A percentile compares a stretch with the other conserved stretches of the same genome.
Conservation (phyloP, 2,113 vertebrate genomes). For the Pimephales promelas region DNA sequence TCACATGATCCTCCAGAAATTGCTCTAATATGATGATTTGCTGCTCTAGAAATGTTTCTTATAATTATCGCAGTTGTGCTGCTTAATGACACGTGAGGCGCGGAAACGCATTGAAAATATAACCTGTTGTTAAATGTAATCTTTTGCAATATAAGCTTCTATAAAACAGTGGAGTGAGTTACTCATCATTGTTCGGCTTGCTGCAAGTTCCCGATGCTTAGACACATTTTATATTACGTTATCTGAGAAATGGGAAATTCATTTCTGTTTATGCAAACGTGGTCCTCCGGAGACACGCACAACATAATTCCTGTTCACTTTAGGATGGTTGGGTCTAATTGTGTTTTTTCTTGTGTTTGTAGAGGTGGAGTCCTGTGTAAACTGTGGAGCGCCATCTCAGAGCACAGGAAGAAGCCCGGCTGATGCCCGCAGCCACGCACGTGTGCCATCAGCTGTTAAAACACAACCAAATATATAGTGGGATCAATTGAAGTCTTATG, state of each 20-base stretch:
- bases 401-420: constrained; percentile 82
- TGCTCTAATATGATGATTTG: too few relatives aligned
- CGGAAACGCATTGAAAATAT: too few relatives aligned
- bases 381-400: constrained; percentile 92
- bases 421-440: constrained; percentile 62
- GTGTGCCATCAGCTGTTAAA: neutral
- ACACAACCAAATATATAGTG: neutral
- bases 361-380: constrained; percentile 94
- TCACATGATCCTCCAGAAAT: too few relatives aligned
- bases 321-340: neutral
- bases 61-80: too few relatives aligned
- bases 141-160: neutral
- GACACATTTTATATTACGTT: neutral
- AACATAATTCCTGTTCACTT: neutral
- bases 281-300: too few relatives aligned
- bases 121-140: too few relatives aligned
- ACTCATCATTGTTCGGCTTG: neutral
- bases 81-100: too few relatives aligned
- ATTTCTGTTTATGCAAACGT: neutral
- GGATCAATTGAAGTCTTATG: neutral
- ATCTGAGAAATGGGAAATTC: neutral
- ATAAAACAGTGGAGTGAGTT: neutral
- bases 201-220: neutral
- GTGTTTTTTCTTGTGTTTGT: constrained; percentile 41
- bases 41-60: too few relatives aligned